These are phyloP conservation scores for Dorcus hopei DNA, from an alignment of 2,888 invertebrate species.

Conservation along the genomic window DNA sequence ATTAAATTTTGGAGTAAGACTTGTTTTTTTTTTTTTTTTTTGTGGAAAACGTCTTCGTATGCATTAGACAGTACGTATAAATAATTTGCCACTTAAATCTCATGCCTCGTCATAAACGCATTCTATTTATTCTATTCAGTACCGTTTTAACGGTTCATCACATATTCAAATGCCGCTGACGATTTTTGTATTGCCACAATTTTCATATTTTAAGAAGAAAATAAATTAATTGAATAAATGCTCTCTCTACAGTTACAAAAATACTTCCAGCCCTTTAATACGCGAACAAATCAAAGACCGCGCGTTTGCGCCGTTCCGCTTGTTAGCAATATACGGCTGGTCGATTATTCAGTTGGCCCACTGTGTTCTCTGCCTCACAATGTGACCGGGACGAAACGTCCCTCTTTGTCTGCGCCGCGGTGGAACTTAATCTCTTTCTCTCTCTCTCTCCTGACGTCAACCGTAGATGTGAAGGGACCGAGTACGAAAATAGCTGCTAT, in stretches of 20 bases:
- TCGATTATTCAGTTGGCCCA: slow-evolving; percentile 31
- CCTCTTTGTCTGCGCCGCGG: slow-evolving; percentile 29
- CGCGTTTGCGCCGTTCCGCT: slow-evolving; percentile 35
- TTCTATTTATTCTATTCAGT: background rate
- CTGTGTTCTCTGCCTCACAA: slow-evolving; percentile 38
- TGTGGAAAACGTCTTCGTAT: too few relatives aligned
- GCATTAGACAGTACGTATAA: too few relatives aligned
- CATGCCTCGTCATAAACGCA: background rate
- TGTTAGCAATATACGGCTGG: slow-evolving; percentile 22
- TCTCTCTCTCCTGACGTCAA: slow-evolving; percentile 41
- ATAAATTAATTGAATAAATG: background rate
- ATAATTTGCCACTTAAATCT: too few relatives aligned
- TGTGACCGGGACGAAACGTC: slow-evolving; percentile 37
- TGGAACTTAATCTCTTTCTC: slow-evolving; percentile 21
- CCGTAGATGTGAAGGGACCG: slow-evolving; percentile 42
- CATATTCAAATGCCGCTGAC: background rate
- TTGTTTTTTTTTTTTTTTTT: too few relatives aligned
- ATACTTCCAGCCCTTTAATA: slow-evolving; percentile 33
- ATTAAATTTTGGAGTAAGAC: too few relatives aligned
- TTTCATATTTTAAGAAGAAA: background rate
- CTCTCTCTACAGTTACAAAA: slow-evolving; percentile 27
- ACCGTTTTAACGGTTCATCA: background rate
- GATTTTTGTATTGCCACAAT: background rate
- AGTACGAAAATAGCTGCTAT: slow-evolving; percentile 45
- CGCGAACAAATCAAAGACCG: slow-evolving; percentile 40